Evolutionary conservation across 2,797 vertebrate species (phyloP).

Genomic region (Oreortyx pictus): DNA sequence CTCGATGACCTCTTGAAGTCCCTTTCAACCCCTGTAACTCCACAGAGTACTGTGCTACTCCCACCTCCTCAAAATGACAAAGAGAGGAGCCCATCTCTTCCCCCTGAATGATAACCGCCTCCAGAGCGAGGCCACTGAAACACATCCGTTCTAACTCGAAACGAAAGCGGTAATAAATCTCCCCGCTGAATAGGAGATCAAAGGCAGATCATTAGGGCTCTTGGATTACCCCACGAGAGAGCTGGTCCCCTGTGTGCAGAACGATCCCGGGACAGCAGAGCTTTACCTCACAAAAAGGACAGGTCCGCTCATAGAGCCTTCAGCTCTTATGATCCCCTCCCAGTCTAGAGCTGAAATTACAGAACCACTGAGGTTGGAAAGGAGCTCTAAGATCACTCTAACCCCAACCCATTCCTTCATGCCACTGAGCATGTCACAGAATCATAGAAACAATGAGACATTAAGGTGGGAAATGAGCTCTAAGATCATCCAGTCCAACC

Average conservation of each 20-base stretch:
- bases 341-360: too few relatives aligned
- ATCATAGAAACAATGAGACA: too few relatives aligned
- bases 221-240: slow-evolving; percentile 56
- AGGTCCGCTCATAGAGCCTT: background rate
- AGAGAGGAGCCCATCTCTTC: slow-evolving; percentile 29
- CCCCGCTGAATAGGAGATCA: slow-evolving; percentile 65
- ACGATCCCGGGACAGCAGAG: rapidly evolving
- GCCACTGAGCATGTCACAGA: too few relatives aligned
- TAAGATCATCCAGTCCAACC: too few relatives aligned
- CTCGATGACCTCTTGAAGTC: too few relatives aligned
- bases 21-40: too few relatives aligned
- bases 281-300: background rate
- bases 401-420: too few relatives aligned
- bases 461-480: too few relatives aligned
- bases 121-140: slow-evolving; percentile 62
- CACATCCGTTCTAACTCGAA: slow-evolving; percentile 62
- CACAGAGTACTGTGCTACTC: rapidly evolving
- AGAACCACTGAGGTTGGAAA: too few relatives aligned
- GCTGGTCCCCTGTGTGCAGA: background rate
- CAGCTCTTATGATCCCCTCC: too few relatives aligned
- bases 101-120: slow-evolving; percentile 56
- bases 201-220: slow-evolving; percentile 70
- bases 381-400: too few relatives aligned
- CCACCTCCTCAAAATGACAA: slow-evolving; percentile 8
- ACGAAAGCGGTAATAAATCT: slow-evolving; percentile 68